Percentiles rank a stretch among this genome's conserved stretches.
phyloP scores from a whole-genome alignment of 2,888 invertebrate species.

The Caradrina kadenii region DNA sequence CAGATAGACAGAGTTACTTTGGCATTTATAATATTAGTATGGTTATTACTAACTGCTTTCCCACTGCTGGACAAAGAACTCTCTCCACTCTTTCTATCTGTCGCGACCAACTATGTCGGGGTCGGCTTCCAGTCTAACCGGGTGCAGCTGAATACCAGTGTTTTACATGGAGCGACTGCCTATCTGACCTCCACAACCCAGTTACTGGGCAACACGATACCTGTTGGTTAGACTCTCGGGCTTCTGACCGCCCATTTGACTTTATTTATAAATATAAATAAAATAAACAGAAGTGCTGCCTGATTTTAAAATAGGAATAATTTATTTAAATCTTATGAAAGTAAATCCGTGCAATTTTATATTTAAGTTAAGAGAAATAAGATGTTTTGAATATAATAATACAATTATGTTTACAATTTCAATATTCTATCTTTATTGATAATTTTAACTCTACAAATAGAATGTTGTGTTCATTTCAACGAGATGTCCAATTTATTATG shows the following conservation, averaged over 20 bases:
- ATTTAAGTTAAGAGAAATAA: not conserved
- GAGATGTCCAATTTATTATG: not conserved
- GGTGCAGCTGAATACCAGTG: too few species aligned
- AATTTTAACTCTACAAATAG: not conserved
- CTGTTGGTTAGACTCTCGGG: too few species aligned
- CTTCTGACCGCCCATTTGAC: not conserved
- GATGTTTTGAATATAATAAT: not conserved
- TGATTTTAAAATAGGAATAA: slow-evolving; percentile 4
- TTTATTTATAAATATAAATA: not conserved
- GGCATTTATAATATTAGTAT: too few species aligned
- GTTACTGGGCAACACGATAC: too few species aligned
- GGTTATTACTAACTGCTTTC: too few species aligned
- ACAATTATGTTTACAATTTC: not conserved
- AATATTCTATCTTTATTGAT: not conserved
- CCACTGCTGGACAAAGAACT: too few species aligned
- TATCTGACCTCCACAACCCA: too few species aligned
- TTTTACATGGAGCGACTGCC: too few species aligned
- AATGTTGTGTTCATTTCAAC: slow-evolving; percentile 21
- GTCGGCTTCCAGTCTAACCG: too few species aligned
- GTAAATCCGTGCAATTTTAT: slow-evolving; percentile 31
- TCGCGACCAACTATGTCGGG: too few species aligned
- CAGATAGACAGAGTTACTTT: too few species aligned
- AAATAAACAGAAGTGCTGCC: slow-evolving; percentile 20
- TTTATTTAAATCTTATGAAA: slow-evolving; percentile 36
- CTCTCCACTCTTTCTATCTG: too few species aligned